Evolutionary conservation across 2,113 vertebrate species (phyloP).

Genomic region (Hippocampus barbouri): DNA sequence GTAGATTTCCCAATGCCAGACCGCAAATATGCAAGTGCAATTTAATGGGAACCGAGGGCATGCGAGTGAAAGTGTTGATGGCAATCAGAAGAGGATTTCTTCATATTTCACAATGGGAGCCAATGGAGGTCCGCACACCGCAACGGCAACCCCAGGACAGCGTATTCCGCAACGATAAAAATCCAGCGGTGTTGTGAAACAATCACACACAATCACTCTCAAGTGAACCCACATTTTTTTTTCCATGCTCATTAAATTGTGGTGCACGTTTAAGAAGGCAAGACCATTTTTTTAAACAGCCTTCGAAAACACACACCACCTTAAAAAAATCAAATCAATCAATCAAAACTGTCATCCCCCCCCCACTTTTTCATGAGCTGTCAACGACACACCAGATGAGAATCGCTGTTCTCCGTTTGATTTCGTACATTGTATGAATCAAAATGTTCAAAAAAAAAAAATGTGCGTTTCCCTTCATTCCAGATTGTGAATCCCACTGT

Average conservation of each 20-base stretch:
- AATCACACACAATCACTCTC: neutral
- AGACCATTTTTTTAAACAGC: neutral
- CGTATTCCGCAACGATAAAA: neutral
- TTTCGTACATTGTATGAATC: too few relatives aligned
- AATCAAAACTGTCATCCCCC: too few relatives aligned
- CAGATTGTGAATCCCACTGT: slow-evolving; percentile 97
- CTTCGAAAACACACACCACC: neutral
- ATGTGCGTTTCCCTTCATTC: slow-evolving; percentile 21
- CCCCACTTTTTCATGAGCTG: too few relatives aligned
- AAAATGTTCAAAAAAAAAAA: slow-evolving; percentile 19
- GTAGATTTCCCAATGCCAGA: neutral
- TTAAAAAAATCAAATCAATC: neutral
- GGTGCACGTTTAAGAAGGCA: neutral
- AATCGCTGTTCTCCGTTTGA: too few relatives aligned
- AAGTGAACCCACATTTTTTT: neutral
- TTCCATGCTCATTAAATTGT: neutral
- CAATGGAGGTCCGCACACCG: neutral
- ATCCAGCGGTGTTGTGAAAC: neutral
- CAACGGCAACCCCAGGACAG: neutral
- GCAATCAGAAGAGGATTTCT: neutral
- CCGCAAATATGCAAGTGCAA: too few relatives aligned
- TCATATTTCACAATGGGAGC: neutral
- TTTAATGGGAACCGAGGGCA: neutral
- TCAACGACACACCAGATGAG: too few relatives aligned
- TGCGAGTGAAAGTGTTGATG: neutral